Evolutionary conservation across 2,888 invertebrate genomes (phyloP).

Genomic region (Allophyes oxyacanthae): DNA sequence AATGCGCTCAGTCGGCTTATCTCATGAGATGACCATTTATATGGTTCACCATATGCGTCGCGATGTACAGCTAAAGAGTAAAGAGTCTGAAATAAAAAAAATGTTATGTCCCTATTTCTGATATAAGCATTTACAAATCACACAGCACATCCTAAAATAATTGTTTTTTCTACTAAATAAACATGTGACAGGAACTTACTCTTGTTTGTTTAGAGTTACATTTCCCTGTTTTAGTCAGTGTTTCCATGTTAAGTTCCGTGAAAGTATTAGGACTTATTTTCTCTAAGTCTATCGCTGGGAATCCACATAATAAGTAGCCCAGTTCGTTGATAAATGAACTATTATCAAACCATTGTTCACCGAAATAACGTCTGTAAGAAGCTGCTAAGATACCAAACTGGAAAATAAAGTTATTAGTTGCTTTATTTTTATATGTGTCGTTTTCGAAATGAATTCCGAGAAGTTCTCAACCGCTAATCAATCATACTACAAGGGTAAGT

Average conservation of each 20-base stretch:
- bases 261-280: constrained; percentile 75
- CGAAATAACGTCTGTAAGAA: constrained; percentile 79
- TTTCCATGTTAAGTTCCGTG: constrained; percentile 69
- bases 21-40: constrained; percentile 83
- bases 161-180: too few relatives aligned
- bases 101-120: neutral
- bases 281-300: constrained; percentile 72
- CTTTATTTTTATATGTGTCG: neutral
- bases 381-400: constrained; percentile 79
- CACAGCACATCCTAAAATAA: too few relatives aligned
- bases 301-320: constrained; percentile 82
- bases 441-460: too few relatives aligned
- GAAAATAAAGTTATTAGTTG: constrained; percentile 20
- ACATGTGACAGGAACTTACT: constrained; percentile 60
- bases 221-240: constrained; percentile 70
- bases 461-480: too few relatives aligned
- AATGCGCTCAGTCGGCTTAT: constrained; percentile 70
- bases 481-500: too few relatives aligned
- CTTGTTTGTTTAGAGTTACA: constrained; percentile 75
- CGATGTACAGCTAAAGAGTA: constrained; percentile 76
- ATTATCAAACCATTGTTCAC: constrained; percentile 74
- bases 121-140: too few relatives aligned
- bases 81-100: constrained; percentile 70
- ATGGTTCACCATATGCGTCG: constrained; percentile 79
- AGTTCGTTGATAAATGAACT: constrained; percentile 76